A percentile compares a stretch with the other conserved stretches of the same genome.
Evolutionary conservation across 2,113 vertebrate species (phyloP).

Genomic region (Poeciliopsis turrubarensis): DNA sequence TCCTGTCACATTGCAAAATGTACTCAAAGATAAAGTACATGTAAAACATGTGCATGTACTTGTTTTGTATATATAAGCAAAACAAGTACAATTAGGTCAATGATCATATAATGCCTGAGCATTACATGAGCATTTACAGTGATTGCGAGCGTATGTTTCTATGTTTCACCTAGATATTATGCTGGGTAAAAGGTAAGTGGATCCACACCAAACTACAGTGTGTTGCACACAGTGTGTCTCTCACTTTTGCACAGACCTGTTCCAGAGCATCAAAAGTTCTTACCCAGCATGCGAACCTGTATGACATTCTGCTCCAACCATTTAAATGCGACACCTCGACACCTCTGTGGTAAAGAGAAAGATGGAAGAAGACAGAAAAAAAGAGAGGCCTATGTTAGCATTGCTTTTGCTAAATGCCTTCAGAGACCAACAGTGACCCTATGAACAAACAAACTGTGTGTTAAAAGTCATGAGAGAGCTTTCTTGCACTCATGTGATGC

Average conservation of each 20-base stretch:
- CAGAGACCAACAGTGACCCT: slow-evolving; percentile 31
- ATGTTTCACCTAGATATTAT: slow-evolving; percentile 30
- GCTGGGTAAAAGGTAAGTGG: slow-evolving; percentile 19
- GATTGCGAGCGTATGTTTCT: slow-evolving; percentile 6
- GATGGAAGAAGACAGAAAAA: slow-evolving; percentile 9
- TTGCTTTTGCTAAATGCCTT: slow-evolving; percentile 38
- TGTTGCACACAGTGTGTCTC: background rate
- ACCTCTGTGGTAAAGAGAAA: slow-evolving; percentile 60
- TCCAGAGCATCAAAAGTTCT: slow-evolving; percentile 42
- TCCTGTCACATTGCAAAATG: too few species aligned
- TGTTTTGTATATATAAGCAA: too few species aligned
- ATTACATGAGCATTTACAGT: slow-evolving; percentile 6
- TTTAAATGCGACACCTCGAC: slow-evolving; percentile 71
- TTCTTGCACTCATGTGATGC: slow-evolving; percentile 29
- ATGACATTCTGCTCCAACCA: slow-evolving; percentile 72
- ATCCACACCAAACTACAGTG: background rate
- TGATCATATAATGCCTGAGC: too few species aligned
- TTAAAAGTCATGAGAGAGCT: slow-evolving; percentile 39
- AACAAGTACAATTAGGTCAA: too few species aligned
- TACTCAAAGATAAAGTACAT: too few species aligned
- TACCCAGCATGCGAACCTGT: slow-evolving; percentile 76
- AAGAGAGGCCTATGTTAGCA: slow-evolving; percentile 27
- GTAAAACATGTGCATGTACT: too few species aligned
- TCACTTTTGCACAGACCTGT: slow-evolving; percentile 22
- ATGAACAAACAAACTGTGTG: slow-evolving; percentile 39